phyloP scores from a whole-genome alignment of 2,888 invertebrate species.

The Tiliacea aurago region DNA sequence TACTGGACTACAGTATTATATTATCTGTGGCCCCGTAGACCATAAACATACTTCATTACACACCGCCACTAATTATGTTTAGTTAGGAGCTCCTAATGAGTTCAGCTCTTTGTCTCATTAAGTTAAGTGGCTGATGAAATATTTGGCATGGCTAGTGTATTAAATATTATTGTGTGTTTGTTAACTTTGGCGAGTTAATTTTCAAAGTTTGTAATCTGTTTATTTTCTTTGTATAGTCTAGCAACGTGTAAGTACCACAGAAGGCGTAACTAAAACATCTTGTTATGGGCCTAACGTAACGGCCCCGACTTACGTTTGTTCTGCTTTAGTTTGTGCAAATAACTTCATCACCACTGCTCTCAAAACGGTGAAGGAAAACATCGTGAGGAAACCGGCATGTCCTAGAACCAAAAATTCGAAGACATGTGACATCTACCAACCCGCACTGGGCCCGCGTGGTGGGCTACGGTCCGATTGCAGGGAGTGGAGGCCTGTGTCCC shows the following conservation, averaged over 20 bases:
- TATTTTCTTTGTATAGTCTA: background rate
- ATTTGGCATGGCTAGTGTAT: constrained; percentile 22
- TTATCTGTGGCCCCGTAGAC: constrained; percentile 14
- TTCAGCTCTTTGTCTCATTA: constrained; percentile 49
- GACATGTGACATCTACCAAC: too few relatives aligned
- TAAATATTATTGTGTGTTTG: constrained; percentile 34
- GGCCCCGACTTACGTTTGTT: too few relatives aligned
- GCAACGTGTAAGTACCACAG: background rate
- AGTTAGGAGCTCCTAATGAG: constrained; percentile 53
- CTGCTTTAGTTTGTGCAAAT: too few relatives aligned
- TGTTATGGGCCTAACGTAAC: too few relatives aligned
- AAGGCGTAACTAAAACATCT: too few relatives aligned
- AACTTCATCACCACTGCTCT: too few relatives aligned
- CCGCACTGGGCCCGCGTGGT: too few relatives aligned
- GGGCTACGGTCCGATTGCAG: too few relatives aligned
- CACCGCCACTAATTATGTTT: constrained; percentile 54
- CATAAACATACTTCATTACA: constrained; percentile 40
- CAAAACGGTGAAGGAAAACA: too few relatives aligned
- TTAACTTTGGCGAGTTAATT: constrained; percentile 10
- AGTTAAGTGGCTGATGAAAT: constrained; percentile 40
- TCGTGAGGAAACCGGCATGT: too few relatives aligned
- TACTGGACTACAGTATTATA: constrained; percentile 5
- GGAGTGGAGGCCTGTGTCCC: too few relatives aligned
- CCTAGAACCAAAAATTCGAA: too few relatives aligned
- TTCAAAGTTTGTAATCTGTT: constrained; percentile 1